Base-by-base conservation (phyloP, 2,113 vertebrate genomes). In the Synodontis membranacea region DNA sequence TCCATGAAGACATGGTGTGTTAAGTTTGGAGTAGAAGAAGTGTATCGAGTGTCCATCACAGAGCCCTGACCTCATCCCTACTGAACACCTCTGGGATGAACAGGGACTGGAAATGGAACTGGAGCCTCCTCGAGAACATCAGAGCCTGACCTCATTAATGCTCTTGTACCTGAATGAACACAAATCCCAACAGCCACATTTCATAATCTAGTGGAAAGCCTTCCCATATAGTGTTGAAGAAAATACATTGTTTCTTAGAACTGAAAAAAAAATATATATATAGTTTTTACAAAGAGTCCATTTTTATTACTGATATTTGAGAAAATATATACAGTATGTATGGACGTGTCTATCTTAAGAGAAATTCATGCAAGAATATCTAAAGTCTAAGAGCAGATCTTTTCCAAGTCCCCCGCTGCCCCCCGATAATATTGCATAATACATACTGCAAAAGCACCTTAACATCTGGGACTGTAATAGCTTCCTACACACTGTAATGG, bases 391-490 rank as follows among this genome's bases (percentile, higher is more conserved):
- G 11, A 5, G 21, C 23, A 46, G 46, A 46, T 23, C 8, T 46
- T 46, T 74, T 25, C 28, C 10, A 3, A 17, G 23, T 17, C n/a
- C n/a, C n/a, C n/a, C n/a, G n/a, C n/a, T 48, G 19, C 48, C 7
- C 56, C 56, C 10, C 4, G 34, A 54, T 79, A 54, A 19, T 23
- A 54, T 54, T 79, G 19, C 31, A 25, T 54, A 79, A 56, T 8
- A 1, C 74, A 50, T 28, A 15, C 28, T 31, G n/a, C 46, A 3
- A 50, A 44, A 79, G 42, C 50, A 56, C n/a, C n/a, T 21, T 10
- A 66, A 64, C 81, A 66, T 83, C 81, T 68, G 81, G 39, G 62
- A 50, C 15, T 68, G 46, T 83, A 83, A 83, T 50, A 83, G 9
- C 17, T 68, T 83, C 62, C 62, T 34, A 83, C 44, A 4, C 60